Conservation (phyloP, 2,113 vertebrate species). For the Pteruthius melanotis region DNA sequence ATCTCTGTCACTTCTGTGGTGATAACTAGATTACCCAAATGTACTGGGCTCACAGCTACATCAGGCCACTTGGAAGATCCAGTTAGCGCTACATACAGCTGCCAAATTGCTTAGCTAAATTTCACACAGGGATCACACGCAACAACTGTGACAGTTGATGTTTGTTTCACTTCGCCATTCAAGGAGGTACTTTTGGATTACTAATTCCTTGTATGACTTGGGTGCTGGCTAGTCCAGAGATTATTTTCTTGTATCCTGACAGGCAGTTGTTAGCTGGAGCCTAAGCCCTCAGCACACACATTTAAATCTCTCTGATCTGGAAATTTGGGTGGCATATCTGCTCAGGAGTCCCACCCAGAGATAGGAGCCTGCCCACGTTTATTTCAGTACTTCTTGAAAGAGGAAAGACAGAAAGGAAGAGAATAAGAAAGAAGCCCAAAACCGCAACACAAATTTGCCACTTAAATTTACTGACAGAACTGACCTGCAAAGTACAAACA, state of each 20-base stretch:
- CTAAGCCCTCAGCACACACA: not conserved
- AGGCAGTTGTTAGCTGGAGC: not conserved
- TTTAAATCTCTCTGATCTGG: not conserved
- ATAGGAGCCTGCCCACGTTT: not conserved
- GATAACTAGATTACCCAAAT: conserved; percentile 20
- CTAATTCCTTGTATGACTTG: not conserved
- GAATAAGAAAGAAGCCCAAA: not conserved
- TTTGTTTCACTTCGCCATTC: not conserved
- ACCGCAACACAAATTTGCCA: not conserved
- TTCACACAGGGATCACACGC: not conserved
- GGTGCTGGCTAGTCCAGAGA: not conserved
- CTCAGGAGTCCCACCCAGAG: not conserved
- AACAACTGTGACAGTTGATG: not conserved
- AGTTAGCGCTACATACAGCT: not conserved
- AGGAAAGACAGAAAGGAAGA: not conserved
- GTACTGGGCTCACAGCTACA: not conserved
- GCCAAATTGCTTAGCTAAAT: not conserved
- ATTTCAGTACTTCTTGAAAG: not conserved
- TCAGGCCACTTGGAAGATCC: not conserved
- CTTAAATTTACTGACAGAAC: not conserved
- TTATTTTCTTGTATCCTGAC: not conserved
- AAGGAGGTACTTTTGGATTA: not conserved
- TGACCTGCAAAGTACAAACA: not conserved
- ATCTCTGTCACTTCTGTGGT: not conserved
- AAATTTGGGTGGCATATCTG: not conserved